phyloP scores from a whole-genome alignment of 2,113 vertebrate genomes.

The Ictalurus punctatus region DNA sequence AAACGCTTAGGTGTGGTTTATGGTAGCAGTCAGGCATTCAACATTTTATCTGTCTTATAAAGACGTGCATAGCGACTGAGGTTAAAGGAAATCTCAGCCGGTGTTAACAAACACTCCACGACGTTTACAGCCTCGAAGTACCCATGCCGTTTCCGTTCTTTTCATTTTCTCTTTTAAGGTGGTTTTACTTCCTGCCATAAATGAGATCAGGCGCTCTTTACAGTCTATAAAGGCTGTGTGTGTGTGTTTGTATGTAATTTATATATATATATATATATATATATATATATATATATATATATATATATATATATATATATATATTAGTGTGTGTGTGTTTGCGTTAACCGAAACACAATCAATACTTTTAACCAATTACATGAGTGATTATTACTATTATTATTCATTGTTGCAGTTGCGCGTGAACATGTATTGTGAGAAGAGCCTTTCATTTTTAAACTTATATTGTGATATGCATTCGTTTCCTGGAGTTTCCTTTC shows the following conservation, averaged over 20 bases:
- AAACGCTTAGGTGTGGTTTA: slow-evolving; percentile 73
- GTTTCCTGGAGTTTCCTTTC: not conserved
- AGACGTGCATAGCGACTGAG: slow-evolving; percentile 74
- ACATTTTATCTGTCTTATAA: slow-evolving; percentile 71
- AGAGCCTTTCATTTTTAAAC: not conserved
- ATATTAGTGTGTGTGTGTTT: no score
- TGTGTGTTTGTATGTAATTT: no score
- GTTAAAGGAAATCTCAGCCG: slow-evolving; percentile 68
- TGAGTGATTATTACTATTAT: no score
- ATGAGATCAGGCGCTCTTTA: not conserved
- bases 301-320: no score
- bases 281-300: no score
- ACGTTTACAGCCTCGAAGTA: slow-evolving; percentile 72
- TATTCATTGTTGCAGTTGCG: no score
- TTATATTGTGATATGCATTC: not conserved
- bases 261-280: no score
- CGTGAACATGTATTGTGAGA: not conserved
- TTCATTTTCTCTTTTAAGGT: slow-evolving; percentile 42
- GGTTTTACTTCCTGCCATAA: slow-evolving; percentile 40
- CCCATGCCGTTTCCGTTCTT: slow-evolving; percentile 60
- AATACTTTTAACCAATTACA: no score
- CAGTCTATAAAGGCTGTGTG: no score
- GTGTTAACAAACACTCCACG: slow-evolving; percentile 68
- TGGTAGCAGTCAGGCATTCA: slow-evolving; percentile 73
- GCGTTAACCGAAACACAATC: no score